These are phyloP conservation scores for Isaurus tuberculatus DNA, from an alignment of 92 coral and sea anemone species.

Conservation along the genomic window DNA sequence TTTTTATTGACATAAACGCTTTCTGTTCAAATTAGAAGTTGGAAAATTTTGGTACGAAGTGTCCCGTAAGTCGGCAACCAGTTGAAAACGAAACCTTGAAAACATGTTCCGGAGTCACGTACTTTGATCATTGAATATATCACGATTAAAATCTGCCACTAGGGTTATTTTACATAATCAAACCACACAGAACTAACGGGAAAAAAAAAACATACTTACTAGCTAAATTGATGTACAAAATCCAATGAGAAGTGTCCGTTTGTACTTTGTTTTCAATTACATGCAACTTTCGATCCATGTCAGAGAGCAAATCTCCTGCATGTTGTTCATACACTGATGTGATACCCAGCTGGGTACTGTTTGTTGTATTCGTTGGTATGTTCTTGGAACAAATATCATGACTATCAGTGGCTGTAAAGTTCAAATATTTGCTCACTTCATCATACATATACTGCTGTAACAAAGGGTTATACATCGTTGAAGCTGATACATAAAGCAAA, in stretches of 20 bases:
- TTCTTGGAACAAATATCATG: conserved; percentile 39
- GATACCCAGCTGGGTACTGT: background rate
- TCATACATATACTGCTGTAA: conserved; percentile 62
- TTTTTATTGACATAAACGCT: too few species aligned
- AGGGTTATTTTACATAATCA: background rate
- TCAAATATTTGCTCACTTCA: conserved; percentile 43
- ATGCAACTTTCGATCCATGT: background rate
- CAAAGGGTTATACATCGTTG: conserved; percentile 42
- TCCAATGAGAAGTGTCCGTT: conserved; percentile 61
- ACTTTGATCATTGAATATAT: too few species aligned
- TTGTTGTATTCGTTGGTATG: background rate
- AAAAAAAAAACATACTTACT: conserved; percentile 44
- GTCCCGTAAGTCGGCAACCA: too few species aligned
- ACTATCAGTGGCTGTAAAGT: conserved; percentile 49
- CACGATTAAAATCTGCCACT: too few species aligned
- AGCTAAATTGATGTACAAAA: conserved; percentile 52
- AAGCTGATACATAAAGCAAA: conserved; percentile 24
- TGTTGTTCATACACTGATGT: background rate
- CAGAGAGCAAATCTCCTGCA: background rate
- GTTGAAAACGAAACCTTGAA: too few species aligned
- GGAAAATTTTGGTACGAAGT: too few species aligned
- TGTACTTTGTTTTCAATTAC: conserved; percentile 59
- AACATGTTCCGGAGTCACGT: too few species aligned
- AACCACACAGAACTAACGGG: background rate
- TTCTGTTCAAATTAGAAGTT: too few species aligned